These are phyloP conservation scores for Phylloscopus whistleri DNA, from an alignment of 2,113 vertebrate species.

Conservation along the genomic window DNA sequence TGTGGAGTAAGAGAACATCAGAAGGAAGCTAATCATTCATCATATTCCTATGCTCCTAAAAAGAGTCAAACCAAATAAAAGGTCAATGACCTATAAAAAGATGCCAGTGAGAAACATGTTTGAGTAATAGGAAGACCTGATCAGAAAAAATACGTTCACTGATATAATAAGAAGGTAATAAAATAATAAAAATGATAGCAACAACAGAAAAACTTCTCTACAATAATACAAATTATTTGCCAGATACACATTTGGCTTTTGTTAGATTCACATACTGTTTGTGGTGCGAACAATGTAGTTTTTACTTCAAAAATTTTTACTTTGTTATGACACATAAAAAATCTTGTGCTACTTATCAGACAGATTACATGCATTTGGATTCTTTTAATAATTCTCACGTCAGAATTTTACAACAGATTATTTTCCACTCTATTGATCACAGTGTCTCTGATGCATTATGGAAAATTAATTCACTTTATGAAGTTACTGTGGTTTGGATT, in stretches of 20 bases:
- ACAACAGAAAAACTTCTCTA: neutral
- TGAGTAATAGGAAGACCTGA: neutral
- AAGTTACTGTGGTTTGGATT: constrained; percentile 50
- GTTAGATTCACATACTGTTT: neutral
- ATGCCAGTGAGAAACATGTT: neutral
- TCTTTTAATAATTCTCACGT: neutral
- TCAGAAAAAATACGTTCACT: neutral
- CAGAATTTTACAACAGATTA: neutral
- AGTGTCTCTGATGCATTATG: neutral
- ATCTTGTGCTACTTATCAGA: neutral
- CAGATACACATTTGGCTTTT: neutral
- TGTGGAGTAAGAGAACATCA: neutral
- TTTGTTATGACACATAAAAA: neutral
- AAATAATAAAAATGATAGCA: neutral
- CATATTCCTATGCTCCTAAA: neutral
- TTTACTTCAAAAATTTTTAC: neutral
- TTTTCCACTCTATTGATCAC: neutral
- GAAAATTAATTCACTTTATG: constrained; percentile 38
- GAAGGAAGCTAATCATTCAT: neutral
- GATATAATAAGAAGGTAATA: neutral
- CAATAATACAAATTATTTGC: neutral
- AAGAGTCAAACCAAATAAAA: neutral
- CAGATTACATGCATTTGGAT: neutral
- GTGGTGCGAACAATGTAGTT: neutral
- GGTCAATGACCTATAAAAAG: neutral